Evolutionary conservation across 2,797 vertebrate genomes (phyloP).

Genomic region (Arctocebus calabarensis): DNA sequence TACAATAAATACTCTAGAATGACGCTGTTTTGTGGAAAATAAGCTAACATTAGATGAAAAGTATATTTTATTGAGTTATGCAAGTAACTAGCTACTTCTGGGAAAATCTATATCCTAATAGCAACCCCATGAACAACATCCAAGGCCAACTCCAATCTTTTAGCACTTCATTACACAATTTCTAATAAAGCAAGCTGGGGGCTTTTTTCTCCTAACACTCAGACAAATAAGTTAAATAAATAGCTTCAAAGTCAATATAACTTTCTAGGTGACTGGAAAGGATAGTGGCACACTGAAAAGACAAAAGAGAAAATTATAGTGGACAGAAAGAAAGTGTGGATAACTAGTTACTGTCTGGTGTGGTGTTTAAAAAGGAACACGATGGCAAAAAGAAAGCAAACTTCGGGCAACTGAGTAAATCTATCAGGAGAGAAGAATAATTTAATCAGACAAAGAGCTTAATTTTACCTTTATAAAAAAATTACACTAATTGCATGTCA

Average conservation of each 20-base stretch:
- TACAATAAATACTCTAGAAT: not conserved
- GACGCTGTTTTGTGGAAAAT: conserved; percentile 35
- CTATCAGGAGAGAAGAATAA: conserved; percentile 22
- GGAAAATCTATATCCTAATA: conserved; percentile 25
- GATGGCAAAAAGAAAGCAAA: conserved; percentile 63
- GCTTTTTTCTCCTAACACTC: not conserved
- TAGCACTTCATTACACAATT: conserved; percentile 31
- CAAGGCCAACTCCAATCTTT: conserved; percentile 6
- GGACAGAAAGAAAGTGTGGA: not conserved
- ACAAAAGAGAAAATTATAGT: conserved; percentile 46
- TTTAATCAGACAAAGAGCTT: conserved; percentile 37
- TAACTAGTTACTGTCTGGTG: not conserved
- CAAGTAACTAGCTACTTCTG: not conserved
- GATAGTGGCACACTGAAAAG: conserved; percentile 32
- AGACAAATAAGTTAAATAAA: conserved; percentile 15
- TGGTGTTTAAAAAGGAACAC: conserved; percentile 48
- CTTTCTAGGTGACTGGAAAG: conserved; percentile 55
- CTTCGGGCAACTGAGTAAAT: conserved; percentile 32
- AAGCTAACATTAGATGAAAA: not conserved
- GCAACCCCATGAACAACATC: not conserved
- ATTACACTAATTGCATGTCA: conserved; percentile 2
- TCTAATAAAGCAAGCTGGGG: conserved; percentile 40
- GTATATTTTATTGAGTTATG: conserved; percentile 15
- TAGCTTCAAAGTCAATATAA: conserved; percentile 39
- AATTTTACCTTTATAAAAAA: conserved; percentile 67